phyloP scores from a whole-genome alignment of 2,888 invertebrate genomes.

The Cataglyphis rosenhaueri region DNA sequence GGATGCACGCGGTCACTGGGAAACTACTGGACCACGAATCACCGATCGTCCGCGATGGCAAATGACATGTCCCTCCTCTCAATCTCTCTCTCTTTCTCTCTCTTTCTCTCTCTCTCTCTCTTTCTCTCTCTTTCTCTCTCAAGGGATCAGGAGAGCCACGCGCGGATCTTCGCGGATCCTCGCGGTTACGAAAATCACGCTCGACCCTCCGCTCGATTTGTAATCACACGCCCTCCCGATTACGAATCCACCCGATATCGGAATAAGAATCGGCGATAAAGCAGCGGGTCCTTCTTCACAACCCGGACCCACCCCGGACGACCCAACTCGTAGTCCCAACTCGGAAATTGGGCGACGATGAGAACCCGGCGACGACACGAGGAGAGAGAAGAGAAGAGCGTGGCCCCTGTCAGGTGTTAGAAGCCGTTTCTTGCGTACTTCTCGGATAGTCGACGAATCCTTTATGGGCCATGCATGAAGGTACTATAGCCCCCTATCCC shows the following conservation, averaged over 20 bases:
- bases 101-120: too few relatives aligned
- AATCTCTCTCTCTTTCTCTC: background rate
- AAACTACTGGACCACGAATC: conserved; percentile 52
- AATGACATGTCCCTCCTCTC: conserved; percentile 70
- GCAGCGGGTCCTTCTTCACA: conserved; percentile 62
- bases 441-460: conserved; percentile 92
- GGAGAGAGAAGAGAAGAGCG: conserved; percentile 78
- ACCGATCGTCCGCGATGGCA: conserved; percentile 69
- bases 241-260: conserved; percentile 65
- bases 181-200: conserved; percentile 20
- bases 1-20: conserved; percentile 34
- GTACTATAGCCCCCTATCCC: conserved; percentile 94
- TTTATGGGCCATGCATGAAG: conserved; percentile 94
- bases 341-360: conserved; percentile 72
- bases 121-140: too few relatives aligned
- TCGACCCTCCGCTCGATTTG: conserved; percentile 28
- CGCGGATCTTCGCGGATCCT: conserved; percentile 4
- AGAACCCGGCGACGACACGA: conserved; percentile 68
- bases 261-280: conserved; percentile 59
- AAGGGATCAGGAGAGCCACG: background rate
- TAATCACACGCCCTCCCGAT: conserved; percentile 64
- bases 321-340: conserved; percentile 69
- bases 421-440: conserved; percentile 87
- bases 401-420: conserved; percentile 85
- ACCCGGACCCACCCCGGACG: conserved; percentile 73